These are phyloP conservation scores for Thryonomys swinderianus DNA, from an alignment of 2,113 vertebrate species.

Conservation along the genomic window DNA sequence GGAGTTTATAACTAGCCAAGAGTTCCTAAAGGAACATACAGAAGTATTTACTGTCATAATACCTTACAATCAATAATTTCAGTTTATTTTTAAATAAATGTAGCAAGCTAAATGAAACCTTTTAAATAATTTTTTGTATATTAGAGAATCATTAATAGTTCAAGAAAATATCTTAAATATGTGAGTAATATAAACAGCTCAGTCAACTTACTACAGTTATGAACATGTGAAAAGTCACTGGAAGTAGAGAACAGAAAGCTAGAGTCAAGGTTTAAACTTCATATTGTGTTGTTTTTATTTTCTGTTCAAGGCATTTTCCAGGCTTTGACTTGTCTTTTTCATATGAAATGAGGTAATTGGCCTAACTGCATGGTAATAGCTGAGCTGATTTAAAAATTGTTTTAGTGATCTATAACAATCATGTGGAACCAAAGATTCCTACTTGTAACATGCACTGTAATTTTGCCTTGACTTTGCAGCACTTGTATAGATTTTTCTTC, in stretches of 20 bases:
- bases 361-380: not conserved
- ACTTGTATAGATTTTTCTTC: not conserved
- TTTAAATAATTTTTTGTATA: not conserved
- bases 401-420: not conserved
- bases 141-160: not conserved
- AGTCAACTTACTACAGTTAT: not conserved
- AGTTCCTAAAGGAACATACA: not conserved
- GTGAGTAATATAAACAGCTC: not conserved
- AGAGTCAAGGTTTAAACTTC: not conserved
- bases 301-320: not conserved
- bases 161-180: not conserved
- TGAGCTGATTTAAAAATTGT: constrained; percentile 21
- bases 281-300: not conserved
- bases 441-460: not conserved
- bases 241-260: not conserved
- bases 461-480: constrained; percentile 29
- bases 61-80: not conserved
- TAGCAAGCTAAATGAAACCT: not conserved
- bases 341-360: not conserved
- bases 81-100: not conserved
- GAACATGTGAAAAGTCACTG: not conserved
- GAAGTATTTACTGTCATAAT: not conserved
- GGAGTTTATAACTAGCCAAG: not conserved
- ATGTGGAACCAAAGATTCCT: not conserved
- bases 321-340: not conserved